Base-by-base conservation (phyloP, 1,140 invertebrate species). In the Pteromalus puparum region DNA sequence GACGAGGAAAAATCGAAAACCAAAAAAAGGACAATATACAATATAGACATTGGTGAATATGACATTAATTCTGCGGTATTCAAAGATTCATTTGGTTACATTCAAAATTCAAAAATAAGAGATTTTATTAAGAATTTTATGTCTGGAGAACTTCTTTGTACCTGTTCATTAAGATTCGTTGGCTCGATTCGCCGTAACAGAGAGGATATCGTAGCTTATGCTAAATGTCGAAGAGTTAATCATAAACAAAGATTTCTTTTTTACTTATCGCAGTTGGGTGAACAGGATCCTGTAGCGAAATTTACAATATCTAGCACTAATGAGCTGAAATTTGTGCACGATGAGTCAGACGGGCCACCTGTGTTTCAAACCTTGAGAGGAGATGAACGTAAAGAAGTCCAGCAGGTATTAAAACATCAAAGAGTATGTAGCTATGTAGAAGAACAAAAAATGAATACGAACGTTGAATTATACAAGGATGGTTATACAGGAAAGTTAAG, bases 401-500 rank as follows among this genome's bases (percentile, higher is more conserved):
- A 78, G 24, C n/a, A 84, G 28, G 48, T 13, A 61, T 48, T 78
- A 15, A 30, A 84, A 38, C 15, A 72, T 73, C 30, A 34, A 24
- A 13, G 74, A 21, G n/a, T 26, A 1, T 70, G 24, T 2, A 6
- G 1, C 10, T 13, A 76, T 21, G 21, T 67, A 1, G 5, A n/a
- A 30, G 65, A 77, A 34, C 10, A 28, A 12, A 42, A 30, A 61
- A 28, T 13, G 0, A 76, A 70, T 48, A 48, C 74, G 0, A 21
- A 73, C 53, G 18, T 73, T 18, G 83, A 84, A 28, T 65, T 46
- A 67, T 65, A 68, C 12, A 48, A 80, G 15, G 83, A 84, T 75
- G 83, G 76, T 5, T 0, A 80, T 75, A 21, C 34, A 0, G 46
- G 72, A 75, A 26, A 80, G 1, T 12, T 80, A 30, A 21, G 26